Evolutionary conservation across 35 echinoderm and acorn worm genomes (phyloP).

Genomic region (Stichopus chloronotus): DNA sequence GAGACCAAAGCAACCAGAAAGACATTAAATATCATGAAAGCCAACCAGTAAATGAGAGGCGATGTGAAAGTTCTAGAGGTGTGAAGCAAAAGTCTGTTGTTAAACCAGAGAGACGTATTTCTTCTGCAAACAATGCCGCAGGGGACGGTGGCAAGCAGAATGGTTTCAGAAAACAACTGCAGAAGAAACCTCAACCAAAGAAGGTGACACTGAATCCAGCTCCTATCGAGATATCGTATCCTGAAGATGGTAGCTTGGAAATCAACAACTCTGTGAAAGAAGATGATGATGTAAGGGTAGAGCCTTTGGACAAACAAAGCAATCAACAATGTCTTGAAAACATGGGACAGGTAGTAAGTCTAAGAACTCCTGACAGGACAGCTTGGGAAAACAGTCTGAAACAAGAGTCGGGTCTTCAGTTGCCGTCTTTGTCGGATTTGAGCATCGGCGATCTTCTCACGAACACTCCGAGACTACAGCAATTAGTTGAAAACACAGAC

Average conservation of each 20-base stretch:
- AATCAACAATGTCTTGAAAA: not conserved
- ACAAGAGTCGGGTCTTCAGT: not conserved
- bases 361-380: conserved; percentile 15
- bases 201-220: conserved; percentile 31
- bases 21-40: not conserved
- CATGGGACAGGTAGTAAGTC: not conserved
- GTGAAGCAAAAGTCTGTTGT: not conserved
- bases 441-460: conserved; percentile 35
- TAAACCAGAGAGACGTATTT: not conserved
- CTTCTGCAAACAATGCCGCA: not conserved
- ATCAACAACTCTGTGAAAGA: not conserved
- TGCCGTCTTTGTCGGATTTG: conserved; percentile 19
- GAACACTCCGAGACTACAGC: conserved; percentile 28
- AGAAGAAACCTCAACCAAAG: not conserved
- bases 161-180: not conserved
- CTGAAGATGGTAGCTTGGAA: not conserved
- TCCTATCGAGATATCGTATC: conserved; percentile 27
- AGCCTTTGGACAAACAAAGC: not conserved
- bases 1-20: not conserved
- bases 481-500: conserved; percentile 18
- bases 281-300: not conserved
- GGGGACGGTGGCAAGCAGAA: conserved; percentile 3
- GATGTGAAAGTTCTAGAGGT: not conserved
- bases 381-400: conserved; percentile 26
- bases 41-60: not conserved